Percentiles rank a stretch among this genome's conserved stretches.
phyloP scores from a whole-genome alignment of 2,113 vertebrate species.

The Strigops habroptila region DNA sequence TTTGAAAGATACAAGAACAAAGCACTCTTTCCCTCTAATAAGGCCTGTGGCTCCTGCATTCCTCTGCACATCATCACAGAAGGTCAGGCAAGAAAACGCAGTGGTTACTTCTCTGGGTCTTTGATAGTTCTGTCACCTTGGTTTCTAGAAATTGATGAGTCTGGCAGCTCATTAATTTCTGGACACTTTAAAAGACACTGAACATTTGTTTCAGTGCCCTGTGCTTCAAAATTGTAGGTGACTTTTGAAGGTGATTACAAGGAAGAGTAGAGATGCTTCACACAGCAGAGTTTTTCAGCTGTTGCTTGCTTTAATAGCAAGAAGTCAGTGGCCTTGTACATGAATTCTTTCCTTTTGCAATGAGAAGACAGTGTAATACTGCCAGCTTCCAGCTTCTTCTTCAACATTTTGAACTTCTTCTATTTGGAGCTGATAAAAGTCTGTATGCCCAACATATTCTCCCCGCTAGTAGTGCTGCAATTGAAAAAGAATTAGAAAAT shows the following conservation, averaged over 20 bases:
- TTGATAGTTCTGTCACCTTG: conserved; percentile 48
- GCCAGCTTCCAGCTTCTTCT: not conserved
- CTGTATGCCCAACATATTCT: not conserved
- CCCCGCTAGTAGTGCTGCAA: not conserved
- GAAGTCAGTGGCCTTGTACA: not conserved
- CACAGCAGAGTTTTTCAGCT: not conserved
- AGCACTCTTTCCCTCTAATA: conserved; percentile 20
- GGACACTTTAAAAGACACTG: conserved; percentile 31
- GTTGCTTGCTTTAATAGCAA: conserved; percentile 18
- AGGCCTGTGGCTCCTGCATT: conserved; percentile 21
- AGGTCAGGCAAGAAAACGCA: conserved; percentile 31
- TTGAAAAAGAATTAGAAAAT: conserved; percentile 17
- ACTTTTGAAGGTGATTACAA: conserved; percentile 56
- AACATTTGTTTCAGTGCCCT: conserved; percentile 47
- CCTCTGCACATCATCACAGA: conserved; percentile 30
- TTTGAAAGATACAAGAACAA: conserved; percentile 50
- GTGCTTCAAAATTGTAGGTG: conserved; percentile 30
- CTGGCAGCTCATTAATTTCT: conserved; percentile 44
- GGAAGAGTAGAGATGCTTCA: not conserved
- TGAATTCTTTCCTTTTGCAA: not conserved
- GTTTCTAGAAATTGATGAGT: conserved; percentile 59
- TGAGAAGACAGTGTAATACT: not conserved
- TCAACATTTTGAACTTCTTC: not conserved
- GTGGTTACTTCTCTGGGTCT: conserved; percentile 45
- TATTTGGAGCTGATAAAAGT: not conserved